Evolutionary conservation across 64 coral and sea anemone genomes (phyloP), one percentile per base, ranked within the genome.

Genomic region (Pocillopora verrucosa): DNA sequence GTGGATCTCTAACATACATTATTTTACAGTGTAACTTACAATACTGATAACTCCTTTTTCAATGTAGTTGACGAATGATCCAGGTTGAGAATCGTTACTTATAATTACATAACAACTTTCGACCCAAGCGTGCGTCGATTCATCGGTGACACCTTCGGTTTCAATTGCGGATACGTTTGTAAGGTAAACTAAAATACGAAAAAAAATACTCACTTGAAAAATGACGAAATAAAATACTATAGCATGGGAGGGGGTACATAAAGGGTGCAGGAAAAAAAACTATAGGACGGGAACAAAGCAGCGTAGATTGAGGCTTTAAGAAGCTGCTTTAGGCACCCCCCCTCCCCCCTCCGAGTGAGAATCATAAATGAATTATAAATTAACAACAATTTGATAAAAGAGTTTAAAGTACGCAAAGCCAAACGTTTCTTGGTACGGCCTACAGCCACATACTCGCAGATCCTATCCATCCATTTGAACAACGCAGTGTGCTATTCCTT

Each of bases 141-240:
- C 82, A 56, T 85, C 82, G 12, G 64, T 72, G 82, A 85, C 82
- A 26, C 82, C 82, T 85, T 85, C 82, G 9, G 82, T 85, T 26
- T 85, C 82, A 13, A 85, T 57, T 1, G 12, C 82, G 13, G 34
- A 72, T 5, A 85, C 82, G 30, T 85, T 85, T 20, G 82, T 85
- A 41, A 85, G 64, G 56, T 72, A 85, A 9, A 63, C 82, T 85
- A 57, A 35, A 10, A 61, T 3, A 64, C 61, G 16, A 3, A 19
- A 34, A 59, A 19, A 61, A 14, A 14, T 4, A 51, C 30, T 30
- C 30, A 30, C 30, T 30, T 30, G 30, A 30, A 30, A 30, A 30
- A 30, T 30, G 30, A 30, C 30, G 30, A 30, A 30, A 30, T 30
- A 30, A 30, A 30, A 30, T 30, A 30, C 30, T 30, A 30, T 30